A percentile compares a stretch with the other conserved stretches of the same genome.
These are phyloP conservation scores for Drosophila trapezifrons DNA, from an alignment of 1,140 invertebrate species.

Conservation along the genomic window DNA sequence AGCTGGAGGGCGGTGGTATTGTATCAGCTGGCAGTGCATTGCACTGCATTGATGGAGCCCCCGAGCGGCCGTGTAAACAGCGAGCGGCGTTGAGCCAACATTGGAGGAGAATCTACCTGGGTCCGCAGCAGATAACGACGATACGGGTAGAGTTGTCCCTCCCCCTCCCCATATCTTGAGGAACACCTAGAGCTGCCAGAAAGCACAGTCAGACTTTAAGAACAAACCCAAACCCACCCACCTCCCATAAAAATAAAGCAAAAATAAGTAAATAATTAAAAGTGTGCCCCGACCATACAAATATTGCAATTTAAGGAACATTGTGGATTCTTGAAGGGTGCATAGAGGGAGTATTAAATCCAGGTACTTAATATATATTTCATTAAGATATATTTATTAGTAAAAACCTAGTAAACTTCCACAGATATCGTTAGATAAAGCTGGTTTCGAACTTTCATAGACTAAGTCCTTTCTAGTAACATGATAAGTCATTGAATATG, in stretches of 20 bases:
- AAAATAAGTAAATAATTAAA: not conserved
- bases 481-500: not conserved
- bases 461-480: no score
- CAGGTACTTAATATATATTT: no score
- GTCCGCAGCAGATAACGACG: not conserved
- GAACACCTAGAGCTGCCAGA: not conserved
- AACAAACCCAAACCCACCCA: not conserved
- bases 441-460: no score
- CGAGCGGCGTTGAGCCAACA: constrained; percentile 5
- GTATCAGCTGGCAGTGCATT: constrained; percentile 20
- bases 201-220: not conserved
- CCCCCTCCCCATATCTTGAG: not conserved
- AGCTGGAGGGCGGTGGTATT: not conserved
- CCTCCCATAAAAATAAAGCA: not conserved
- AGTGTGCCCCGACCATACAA: not conserved
- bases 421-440: no score
- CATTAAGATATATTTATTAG: no score
- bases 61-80: constrained; percentile 2
- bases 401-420: no score
- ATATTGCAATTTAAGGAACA: no score
- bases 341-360: no score
- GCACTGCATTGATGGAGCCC: constrained; percentile 6
- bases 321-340: no score
- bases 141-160: no score
- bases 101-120: constrained; percentile 5